Conservation (phyloP, 2,888 invertebrate genomes). For the Gasteruption jaculator region DNA sequence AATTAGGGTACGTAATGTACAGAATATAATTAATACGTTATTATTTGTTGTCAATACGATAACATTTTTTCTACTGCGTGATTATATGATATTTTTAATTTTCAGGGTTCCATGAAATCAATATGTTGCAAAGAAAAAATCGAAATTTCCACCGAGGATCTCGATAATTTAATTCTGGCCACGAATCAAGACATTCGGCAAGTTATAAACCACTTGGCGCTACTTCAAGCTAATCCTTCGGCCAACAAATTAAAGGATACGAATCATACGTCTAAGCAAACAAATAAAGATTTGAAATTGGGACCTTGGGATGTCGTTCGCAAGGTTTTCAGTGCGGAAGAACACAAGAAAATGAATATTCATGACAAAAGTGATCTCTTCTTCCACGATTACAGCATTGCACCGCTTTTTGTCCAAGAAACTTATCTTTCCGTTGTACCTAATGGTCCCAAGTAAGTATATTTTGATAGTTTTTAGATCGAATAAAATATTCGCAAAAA, state of each 20-base stretch:
- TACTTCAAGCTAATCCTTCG: constrained; percentile 60
- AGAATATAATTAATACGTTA: neutral
- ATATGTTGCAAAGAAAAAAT: constrained; percentile 89
- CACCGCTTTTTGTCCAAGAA: constrained; percentile 97
- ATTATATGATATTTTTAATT: neutral
- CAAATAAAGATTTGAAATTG: constrained; percentile 78
- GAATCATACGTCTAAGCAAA: constrained; percentile 21
- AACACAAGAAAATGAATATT: constrained; percentile 73
- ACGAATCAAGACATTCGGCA: constrained; percentile 93
- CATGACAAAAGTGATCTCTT: constrained; percentile 86
- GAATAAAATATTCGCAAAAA: no score
- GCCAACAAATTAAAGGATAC: constrained; percentile 15
- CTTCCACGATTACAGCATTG: constrained; percentile 94
- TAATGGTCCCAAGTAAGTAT: constrained; percentile 63
- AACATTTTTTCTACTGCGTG: neutral
- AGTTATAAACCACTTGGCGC: constrained; percentile 82
- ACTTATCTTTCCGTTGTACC: constrained; percentile 87
- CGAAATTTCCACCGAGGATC: constrained; percentile 69
- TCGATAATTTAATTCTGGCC: constrained; percentile 78
- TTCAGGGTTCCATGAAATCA: constrained; percentile 81
- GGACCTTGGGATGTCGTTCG: constrained; percentile 92
- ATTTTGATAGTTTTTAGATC: constrained; percentile 20
- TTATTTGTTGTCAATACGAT: neutral
- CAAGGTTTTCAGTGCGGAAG: constrained; percentile 79
- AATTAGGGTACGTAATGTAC: constrained; percentile 65